phyloP scores from a whole-genome alignment of 2,888 invertebrate genomes.

The Drosophila anomalata region DNA sequence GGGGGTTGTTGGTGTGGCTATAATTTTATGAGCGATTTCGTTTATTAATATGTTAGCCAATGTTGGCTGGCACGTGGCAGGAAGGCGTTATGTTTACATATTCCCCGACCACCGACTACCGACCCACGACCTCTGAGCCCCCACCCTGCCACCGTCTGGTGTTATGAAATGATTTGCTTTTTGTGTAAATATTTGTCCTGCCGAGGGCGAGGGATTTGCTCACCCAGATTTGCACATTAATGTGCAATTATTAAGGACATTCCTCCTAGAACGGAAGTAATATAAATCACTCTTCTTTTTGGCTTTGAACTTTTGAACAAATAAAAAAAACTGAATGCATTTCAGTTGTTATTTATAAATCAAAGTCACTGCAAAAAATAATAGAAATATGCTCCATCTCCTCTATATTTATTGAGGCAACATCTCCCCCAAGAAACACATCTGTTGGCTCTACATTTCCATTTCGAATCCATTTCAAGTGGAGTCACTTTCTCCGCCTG shows the following conservation, averaged over 20 bases:
- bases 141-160: conserved; percentile 21
- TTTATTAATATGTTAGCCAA: conserved; percentile 77
- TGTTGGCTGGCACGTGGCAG: conserved; percentile 73
- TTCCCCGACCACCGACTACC: conserved; percentile 47
- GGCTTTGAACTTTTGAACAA: background rate
- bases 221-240: conserved; percentile 72
- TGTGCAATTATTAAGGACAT: conserved; percentile 76
- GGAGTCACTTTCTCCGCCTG: conserved; percentile 64
- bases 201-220: conserved; percentile 58
- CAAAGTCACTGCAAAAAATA: conserved; percentile 56
- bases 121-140: conserved; percentile 27
- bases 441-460: conserved; percentile 73
- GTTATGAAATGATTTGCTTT: conserved; percentile 76
- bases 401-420: conserved; percentile 33
- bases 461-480: conserved; percentile 69
- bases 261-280: conserved; percentile 51
- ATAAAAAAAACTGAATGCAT: background rate
- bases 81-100: conserved; percentile 83
- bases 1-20: conserved; percentile 71
- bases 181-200: conserved; percentile 78
- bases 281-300: conserved; percentile 29
- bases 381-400: conserved; percentile 10
- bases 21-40: conserved; percentile 81
- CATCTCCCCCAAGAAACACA: conserved; percentile 39
- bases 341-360: conserved; percentile 52